Conservation (phyloP, 92 coral and sea anemone species). For the Umimayanthus chanpuru region DNA sequence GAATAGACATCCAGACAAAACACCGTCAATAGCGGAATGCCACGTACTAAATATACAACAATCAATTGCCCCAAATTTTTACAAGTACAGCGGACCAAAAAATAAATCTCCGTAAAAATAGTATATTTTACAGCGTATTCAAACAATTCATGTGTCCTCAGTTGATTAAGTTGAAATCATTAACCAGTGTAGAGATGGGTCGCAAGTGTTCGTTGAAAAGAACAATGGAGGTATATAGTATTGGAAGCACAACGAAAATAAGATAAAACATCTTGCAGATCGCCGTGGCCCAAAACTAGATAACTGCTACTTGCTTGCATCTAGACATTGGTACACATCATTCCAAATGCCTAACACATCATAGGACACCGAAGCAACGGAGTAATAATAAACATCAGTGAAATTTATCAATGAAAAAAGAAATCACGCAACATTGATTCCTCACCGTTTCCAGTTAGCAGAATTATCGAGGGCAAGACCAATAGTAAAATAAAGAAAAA, state of each 20-base stretch:
- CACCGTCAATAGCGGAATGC: slow-evolving; percentile 65
- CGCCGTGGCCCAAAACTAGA: slow-evolving; percentile 37
- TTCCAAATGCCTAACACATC: slow-evolving; percentile 99
- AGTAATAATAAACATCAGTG: slow-evolving; percentile 23
- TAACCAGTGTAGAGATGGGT: slow-evolving; percentile 55
- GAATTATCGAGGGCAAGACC: slow-evolving; percentile 83
- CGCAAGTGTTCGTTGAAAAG: slow-evolving; percentile 53
- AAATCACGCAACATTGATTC: slow-evolving; percentile 59
- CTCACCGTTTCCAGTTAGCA: slow-evolving; percentile 91
- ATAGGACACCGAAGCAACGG: slow-evolving; percentile 63
- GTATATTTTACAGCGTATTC: slow-evolving; percentile 5
- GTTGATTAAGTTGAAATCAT: slow-evolving; percentile 65
- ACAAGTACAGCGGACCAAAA: neutral
- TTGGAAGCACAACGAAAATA: slow-evolving; percentile 47
- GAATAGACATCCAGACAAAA: slow-evolving; percentile 26
- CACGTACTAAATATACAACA: slow-evolving; percentile 74
- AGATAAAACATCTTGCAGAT: slow-evolving; percentile 66
- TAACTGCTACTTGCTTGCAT: slow-evolving; percentile 53
- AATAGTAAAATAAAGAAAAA: slow-evolving; percentile 82
- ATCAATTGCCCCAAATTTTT: slow-evolving; percentile 23
- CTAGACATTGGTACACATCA: slow-evolving; percentile 72
- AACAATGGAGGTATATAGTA: slow-evolving; percentile 53
- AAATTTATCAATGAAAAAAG: slow-evolving; percentile 29
- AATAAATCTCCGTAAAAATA: neutral
- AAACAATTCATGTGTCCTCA: slow-evolving; percentile 51